phyloP scores from a whole-genome alignment of 2,797 vertebrate species.

The Labroides dimidiatus region DNA sequence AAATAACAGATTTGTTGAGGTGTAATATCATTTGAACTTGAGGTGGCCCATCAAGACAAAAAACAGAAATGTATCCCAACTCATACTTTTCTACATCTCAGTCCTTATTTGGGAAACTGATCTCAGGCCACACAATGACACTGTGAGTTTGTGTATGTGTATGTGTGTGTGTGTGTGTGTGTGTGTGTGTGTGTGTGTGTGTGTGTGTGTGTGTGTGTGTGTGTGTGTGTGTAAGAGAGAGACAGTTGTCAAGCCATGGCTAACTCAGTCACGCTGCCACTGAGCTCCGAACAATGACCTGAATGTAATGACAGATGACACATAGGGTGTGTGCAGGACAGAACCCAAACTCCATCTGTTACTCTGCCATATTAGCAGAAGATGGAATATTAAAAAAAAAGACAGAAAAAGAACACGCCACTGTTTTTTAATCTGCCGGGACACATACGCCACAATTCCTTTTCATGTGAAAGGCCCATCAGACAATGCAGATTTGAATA shows the following conservation, averaged over 20 bases:
- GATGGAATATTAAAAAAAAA: constrained; percentile 3
- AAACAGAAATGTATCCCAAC: constrained; percentile 5
- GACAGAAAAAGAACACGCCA: constrained; percentile 8
- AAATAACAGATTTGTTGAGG: constrained; percentile 19
- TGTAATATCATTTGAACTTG: constrained; percentile 2
- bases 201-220: not conserved
- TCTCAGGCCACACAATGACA: constrained; percentile 36
- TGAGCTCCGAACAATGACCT: constrained; percentile 82
- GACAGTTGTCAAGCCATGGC: constrained; percentile 78
- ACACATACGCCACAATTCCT: not conserved
- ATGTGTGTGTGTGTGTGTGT: too few species aligned
- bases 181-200: too few species aligned
- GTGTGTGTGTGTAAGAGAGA: constrained; percentile 64
- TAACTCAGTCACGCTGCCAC: constrained; percentile 78
- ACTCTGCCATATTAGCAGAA: constrained; percentile 56
- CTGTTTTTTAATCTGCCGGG: not conserved
- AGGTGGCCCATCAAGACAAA: not conserved
- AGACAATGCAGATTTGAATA: not conserved
- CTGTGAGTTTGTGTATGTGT: not conserved
- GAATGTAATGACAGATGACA: constrained; percentile 84
- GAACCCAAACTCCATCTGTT: constrained; percentile 81
- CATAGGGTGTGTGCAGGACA: constrained; percentile 72
- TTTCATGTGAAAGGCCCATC: constrained; percentile 3
- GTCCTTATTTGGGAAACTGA: constrained; percentile 46
- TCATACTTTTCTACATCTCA: constrained; percentile 13